Evolutionary conservation across 1,140 invertebrate species (phyloP), one percentile per base, ranked within the genome.

Genomic region (Leptinotarsa defecta): DNA sequence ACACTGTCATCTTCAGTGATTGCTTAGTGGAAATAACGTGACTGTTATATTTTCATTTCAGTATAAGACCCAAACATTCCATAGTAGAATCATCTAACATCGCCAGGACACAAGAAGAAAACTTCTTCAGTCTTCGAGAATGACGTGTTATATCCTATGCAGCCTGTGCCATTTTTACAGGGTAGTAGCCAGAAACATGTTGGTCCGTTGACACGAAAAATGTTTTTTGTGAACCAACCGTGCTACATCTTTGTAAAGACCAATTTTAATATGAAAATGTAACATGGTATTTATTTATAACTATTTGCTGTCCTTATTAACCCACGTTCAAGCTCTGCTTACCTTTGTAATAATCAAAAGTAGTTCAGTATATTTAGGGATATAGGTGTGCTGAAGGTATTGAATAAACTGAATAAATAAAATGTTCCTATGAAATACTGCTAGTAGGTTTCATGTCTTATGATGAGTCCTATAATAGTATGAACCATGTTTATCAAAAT

Each of bases 161-260:
- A 71, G 70, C 70, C 76, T 76, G 76, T 77, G 76, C 76, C 72
- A 77, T n/a, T 77, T 78, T 75, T 74, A 81, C 79, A 80, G 79
- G 80, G 79, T 80, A 80, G 79, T 80, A 80, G 79, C 76, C 79
- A 80, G 52, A 77, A 78, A 79, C 65, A 63, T 69, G 34, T 70
- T 63, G 63, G 57, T 65, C n/a, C 70, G 57, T 20, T 71, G 17
- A 20, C n/a, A 49, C 52, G 22, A 74, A 24, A 67, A 48, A 65
- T 76, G 73, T 73, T 76, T 76, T 73, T 76, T 76, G 73, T 75
- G 75, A 79, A 65, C 15, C 13, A 68, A 68, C 65, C 61, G 79
- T 76, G 67, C 70, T 78, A 80, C 71, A 78, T 75, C 74, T 79
- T 73, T 73, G 62, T 67, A 67, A 65, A 73, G 62, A 73, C 71